Evolutionary conservation across 2,888 invertebrate species (phyloP).

Genomic region (Tiliacea aurago): DNA sequence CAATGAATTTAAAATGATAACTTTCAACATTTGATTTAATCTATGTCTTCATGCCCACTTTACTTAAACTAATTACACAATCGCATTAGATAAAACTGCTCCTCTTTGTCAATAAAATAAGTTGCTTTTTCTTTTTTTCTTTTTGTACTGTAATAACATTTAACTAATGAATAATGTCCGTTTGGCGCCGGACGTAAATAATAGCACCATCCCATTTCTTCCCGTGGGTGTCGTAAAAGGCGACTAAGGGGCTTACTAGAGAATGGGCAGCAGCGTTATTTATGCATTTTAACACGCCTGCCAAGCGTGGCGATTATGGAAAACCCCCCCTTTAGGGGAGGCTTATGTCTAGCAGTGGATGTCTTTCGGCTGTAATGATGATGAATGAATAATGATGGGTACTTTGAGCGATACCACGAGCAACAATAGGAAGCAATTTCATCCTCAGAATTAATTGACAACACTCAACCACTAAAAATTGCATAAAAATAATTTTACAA

Average conservation of each 20-base stretch:
- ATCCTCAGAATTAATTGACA: slow-evolving; percentile 18
- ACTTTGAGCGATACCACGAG: neutral
- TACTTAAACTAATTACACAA: slow-evolving; percentile 6
- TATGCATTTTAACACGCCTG: no score
- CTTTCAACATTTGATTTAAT: slow-evolving; percentile 3
- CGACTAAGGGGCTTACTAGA: no score
- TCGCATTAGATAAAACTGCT: neutral
- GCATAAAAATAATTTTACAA: slow-evolving; percentile 41
- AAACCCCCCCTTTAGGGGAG: no score
- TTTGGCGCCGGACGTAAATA: no score
- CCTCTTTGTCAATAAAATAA: neutral
- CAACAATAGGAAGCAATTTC: slow-evolving; percentile 32
- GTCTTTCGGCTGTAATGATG: no score
- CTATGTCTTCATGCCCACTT: slow-evolving; percentile 2
- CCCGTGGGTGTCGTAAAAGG: no score
- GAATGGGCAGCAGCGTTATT: no score
- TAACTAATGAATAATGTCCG: no score
- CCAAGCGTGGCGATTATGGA: no score
- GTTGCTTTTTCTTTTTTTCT: neutral
- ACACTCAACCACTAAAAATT: slow-evolving; percentile 30
- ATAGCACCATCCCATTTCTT: no score
- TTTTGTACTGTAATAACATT: no score
- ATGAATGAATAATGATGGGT: neutral
- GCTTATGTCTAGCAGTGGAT: no score
- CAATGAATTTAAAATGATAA: slow-evolving; percentile 8